Conservation (phyloP, 2,888 invertebrate genomes). For the Altica lythri region DNA sequence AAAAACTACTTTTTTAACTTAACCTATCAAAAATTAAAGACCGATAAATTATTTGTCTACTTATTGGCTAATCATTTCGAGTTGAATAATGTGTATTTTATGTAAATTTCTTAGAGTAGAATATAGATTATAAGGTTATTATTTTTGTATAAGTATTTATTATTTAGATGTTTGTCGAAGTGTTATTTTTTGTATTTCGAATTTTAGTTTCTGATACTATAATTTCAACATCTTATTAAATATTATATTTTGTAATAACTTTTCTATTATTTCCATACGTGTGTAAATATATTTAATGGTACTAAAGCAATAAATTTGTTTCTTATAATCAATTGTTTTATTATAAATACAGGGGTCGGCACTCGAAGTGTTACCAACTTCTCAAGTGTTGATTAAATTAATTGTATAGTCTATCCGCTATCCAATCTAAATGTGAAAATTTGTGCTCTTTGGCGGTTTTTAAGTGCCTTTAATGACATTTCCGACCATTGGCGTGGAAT, state of each 20-base stretch:
- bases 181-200: slow-evolving; percentile 31
- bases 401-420: too few species aligned
- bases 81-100: slow-evolving; percentile 25
- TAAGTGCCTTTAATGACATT: too few species aligned
- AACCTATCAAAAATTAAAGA: slow-evolving; percentile 2
- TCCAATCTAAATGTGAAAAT: too few species aligned
- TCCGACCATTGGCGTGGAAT: too few species aligned
- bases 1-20: too few species aligned
- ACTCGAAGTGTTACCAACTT: too few species aligned
- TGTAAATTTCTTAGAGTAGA: slow-evolving; percentile 29
- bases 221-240: slow-evolving; percentile 29
- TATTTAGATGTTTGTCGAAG: slow-evolving; percentile 39
- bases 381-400: too few species aligned
- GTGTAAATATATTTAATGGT: slow-evolving; percentile 47
- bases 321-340: slow-evolving; percentile 35
- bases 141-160: slow-evolving; percentile 48
- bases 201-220: slow-evolving; percentile 37
- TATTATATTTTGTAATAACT: slow-evolving; percentile 47
- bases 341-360: slow-evolving; percentile 1
- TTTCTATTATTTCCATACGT: slow-evolving; percentile 47
- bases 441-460: too few species aligned
- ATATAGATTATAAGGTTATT: slow-evolving; percentile 37
- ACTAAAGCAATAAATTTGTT: slow-evolving; percentile 50
- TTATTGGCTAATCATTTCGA: slow-evolving; percentile 8
- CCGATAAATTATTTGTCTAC: background rate